Conservation (phyloP, 2,797 vertebrate genomes). For the Smutsia temminckii region DNA sequence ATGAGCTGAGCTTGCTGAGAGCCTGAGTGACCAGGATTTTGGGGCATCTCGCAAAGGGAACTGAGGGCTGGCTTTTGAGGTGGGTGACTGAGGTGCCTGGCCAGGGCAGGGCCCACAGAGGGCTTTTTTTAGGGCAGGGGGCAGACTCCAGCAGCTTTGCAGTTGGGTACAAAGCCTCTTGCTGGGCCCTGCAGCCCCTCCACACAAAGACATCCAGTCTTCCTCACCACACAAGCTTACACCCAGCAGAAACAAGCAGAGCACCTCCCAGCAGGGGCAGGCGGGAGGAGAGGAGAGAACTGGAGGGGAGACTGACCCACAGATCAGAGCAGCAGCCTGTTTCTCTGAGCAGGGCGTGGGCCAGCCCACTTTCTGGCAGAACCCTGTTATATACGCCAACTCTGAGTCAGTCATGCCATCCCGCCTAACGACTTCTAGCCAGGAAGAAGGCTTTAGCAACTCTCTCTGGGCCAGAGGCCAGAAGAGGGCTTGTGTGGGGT, state of each 20-base stretch:
- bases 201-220: neutral
- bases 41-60: neutral
- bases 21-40: conserved; percentile 10
- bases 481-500: neutral
- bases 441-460: neutral
- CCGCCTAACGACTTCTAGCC: neutral
- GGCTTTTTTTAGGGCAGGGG: neutral
- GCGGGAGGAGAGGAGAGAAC: neutral
- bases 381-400: neutral
- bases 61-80: neutral
- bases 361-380: conserved; percentile 41
- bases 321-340: neutral
- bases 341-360: neutral
- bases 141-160: neutral
- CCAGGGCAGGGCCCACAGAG: neutral
- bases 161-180: neutral
- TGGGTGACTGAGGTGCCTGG: neutral
- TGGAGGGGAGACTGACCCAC: neutral
- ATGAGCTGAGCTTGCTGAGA: neutral
- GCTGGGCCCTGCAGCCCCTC: neutral
- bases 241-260: neutral
- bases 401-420: conserved; percentile 60
- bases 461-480: neutral
- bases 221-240: neutral
- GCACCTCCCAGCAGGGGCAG: neutral